A percentile compares a stretch with the other conserved stretches of the same genome.
Evolutionary conservation across 2,888 invertebrate species (phyloP).

Genomic region (Teleiodes luculella): DNA sequence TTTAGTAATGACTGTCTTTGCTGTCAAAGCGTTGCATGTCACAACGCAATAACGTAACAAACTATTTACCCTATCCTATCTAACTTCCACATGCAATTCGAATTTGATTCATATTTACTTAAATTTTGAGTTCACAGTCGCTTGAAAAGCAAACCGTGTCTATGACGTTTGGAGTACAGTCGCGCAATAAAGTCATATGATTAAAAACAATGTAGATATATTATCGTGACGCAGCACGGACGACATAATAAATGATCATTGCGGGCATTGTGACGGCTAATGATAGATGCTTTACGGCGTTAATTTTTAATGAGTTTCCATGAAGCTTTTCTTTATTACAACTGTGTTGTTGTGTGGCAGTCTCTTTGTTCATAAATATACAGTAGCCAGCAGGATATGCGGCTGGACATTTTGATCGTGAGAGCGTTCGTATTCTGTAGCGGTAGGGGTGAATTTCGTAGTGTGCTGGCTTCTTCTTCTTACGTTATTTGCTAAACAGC

Average conservation of each 20-base stretch:
- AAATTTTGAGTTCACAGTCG: conserved; percentile 6
- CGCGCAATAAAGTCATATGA: conserved; percentile 46
- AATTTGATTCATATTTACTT: background rate
- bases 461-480: too few relatives aligned
- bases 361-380: background rate
- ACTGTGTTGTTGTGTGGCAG: background rate
- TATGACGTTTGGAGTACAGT: conserved; percentile 23
- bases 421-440: too few relatives aligned
- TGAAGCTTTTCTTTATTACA: background rate
- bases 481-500: too few relatives aligned
- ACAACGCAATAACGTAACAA: conserved; percentile 40
- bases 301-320: background rate
- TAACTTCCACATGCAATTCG: conserved; percentile 2
- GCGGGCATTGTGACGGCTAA: conserved; percentile 36
- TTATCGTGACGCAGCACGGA: conserved; percentile 42
- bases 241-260: conserved; percentile 46
- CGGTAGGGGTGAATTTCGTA: too few relatives aligned
- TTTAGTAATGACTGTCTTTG: conserved; percentile 40
- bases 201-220: conserved; percentile 54
- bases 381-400: too few relatives aligned
- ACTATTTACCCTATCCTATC: conserved; percentile 15
- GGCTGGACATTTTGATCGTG: too few relatives aligned
- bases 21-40: conserved; percentile 51
- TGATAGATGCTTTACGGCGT: conserved; percentile 31
- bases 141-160: background rate